These are phyloP conservation scores for Myotis findleyi DNA, from an alignment of 2,797 vertebrate species.

Conservation along the genomic window DNA sequence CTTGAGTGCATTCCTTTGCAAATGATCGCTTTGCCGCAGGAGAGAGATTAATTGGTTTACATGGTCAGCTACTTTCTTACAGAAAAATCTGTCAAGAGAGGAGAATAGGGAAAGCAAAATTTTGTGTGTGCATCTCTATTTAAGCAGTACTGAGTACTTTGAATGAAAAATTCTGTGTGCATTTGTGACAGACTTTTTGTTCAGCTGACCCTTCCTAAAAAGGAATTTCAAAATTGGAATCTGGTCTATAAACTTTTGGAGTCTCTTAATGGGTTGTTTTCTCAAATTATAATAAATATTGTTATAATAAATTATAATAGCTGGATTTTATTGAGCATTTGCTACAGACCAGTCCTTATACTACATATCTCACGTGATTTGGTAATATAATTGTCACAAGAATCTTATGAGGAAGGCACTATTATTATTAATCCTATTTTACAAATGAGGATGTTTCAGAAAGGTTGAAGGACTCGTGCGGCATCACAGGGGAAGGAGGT, in stretches of 20 bases:
- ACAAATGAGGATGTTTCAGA: not conserved
- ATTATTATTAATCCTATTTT: not conserved
- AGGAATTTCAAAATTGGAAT: not conserved
- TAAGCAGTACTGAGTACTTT: slow-evolving; percentile 6
- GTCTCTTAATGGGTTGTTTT: not conserved
- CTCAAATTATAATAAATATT: not conserved
- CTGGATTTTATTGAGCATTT: not conserved
- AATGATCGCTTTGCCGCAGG: slow-evolving; percentile 58
- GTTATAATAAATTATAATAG: not conserved
- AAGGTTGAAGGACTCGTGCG: not conserved
- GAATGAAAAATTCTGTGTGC: slow-evolving; percentile 28
- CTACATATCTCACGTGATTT: not conserved
- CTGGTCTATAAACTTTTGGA: not conserved
- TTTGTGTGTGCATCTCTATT: not conserved
- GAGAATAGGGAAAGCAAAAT: slow-evolving; percentile 29
- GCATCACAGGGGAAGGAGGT: not conserved
- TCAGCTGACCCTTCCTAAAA: not conserved
- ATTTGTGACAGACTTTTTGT: slow-evolving; percentile 29
- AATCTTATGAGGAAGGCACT: not conserved
- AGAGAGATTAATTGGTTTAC: slow-evolving; percentile 66
- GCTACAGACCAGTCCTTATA: not conserved
- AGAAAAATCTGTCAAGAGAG: slow-evolving; percentile 47
- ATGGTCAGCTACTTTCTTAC: slow-evolving; percentile 54
- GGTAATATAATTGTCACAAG: not conserved
- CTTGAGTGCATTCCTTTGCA: slow-evolving; percentile 28